These are phyloP conservation scores for Venustoraphidia nigricollis DNA, from an alignment of 2,888 invertebrate species.

Conservation along the genomic window DNA sequence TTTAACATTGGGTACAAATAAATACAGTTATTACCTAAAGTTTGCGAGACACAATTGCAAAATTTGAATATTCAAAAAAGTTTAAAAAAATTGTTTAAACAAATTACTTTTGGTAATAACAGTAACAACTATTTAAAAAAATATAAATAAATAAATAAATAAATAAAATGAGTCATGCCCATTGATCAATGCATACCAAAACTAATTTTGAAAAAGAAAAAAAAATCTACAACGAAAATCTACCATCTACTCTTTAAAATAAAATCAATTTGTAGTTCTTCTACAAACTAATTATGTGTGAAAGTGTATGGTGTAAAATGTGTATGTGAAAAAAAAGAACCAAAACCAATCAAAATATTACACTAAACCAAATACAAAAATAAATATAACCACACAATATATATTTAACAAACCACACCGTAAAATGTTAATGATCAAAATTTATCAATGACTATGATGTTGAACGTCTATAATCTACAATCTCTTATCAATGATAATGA, in stretches of 20 bases:
- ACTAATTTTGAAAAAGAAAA: conserved; percentile 7
- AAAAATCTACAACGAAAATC: conserved; percentile 14
- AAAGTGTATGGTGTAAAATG: neutral
- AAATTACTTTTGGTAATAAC: neutral
- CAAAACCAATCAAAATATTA: conserved; percentile 21
- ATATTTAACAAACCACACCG: neutral
- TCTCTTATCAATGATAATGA: too few relatives aligned
- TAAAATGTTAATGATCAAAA: too few relatives aligned
- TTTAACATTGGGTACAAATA: too few relatives aligned
- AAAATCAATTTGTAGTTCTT: conserved; percentile 3
- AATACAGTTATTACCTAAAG: too few relatives aligned
- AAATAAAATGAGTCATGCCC: conserved; percentile 14
- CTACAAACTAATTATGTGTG: neutral
- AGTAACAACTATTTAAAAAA: conserved; percentile 11
- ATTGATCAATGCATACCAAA: neutral
- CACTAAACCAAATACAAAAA: conserved; percentile 16
- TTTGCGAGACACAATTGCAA: too few relatives aligned
- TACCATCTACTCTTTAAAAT: conserved; percentile 10
- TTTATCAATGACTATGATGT: too few relatives aligned
- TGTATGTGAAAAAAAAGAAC: neutral
- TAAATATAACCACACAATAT: neutral
- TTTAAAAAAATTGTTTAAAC: too few relatives aligned
- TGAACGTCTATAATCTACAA: too few relatives aligned
- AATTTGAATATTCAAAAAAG: too few relatives aligned
- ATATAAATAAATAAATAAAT: conserved; percentile 5